phyloP scores from a whole-genome alignment of 2,888 invertebrate genomes.

The Ceraclea dissimilis region DNA sequence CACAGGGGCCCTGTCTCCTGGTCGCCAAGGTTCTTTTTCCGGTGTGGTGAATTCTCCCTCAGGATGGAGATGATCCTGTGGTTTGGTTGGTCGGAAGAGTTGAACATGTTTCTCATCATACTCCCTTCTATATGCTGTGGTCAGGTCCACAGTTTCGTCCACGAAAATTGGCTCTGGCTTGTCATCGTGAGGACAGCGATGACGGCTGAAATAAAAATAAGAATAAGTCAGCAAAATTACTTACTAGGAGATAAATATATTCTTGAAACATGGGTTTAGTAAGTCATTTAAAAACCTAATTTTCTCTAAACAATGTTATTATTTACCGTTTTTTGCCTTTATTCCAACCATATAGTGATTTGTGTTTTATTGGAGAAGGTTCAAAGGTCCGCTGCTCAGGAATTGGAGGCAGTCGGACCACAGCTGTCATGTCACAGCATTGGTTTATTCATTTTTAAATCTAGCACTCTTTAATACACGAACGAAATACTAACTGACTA shows the following conservation, averaged over 20 bases:
- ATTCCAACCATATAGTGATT: constrained; percentile 15
- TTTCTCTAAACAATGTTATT: no score
- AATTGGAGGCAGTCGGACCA: constrained; percentile 23
- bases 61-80: constrained; percentile 62
- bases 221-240: neutral
- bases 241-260: neutral
- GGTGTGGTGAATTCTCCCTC: constrained; percentile 35
- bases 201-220: constrained; percentile 55
- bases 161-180: constrained; percentile 51
- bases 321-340: constrained; percentile 21
- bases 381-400: constrained; percentile 12
- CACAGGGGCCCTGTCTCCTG: constrained; percentile 37
- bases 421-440: constrained; percentile 21
- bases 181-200: constrained; percentile 73
- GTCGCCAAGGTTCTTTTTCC: constrained; percentile 32
- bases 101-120: constrained; percentile 59
- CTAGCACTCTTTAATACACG: no score
- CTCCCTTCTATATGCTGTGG: constrained; percentile 57
- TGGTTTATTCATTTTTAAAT: neutral
- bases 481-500: no score
- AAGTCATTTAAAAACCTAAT: no score
- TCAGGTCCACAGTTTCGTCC: constrained; percentile 43
- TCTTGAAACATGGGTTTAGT: neutral
- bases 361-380: neutral
- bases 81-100: constrained; percentile 50